Conservation (phyloP, 1,140 invertebrate species). For the Danaus plexippus region DNA sequence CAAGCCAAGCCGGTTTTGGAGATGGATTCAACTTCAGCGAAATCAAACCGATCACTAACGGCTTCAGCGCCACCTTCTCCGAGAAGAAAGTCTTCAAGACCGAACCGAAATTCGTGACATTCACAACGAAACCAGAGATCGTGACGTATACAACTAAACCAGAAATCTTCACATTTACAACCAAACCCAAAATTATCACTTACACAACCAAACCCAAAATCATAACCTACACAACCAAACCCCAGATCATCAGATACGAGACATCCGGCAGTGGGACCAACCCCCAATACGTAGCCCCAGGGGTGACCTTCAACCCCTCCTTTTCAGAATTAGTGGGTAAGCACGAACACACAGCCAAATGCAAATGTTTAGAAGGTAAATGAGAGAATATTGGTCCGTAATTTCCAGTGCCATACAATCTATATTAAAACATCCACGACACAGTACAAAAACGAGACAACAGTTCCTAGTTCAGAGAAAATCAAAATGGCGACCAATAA, state of each 20-base stretch:
- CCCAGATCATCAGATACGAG: conserved; percentile 49
- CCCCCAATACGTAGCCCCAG: conserved; percentile 51
- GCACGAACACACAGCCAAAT: conserved; percentile 45
- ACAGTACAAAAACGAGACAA: conserved; percentile 26
- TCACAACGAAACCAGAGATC: conserved; percentile 39
- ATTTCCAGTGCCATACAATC: conserved; percentile 43
- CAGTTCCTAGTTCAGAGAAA: conserved; percentile 34
- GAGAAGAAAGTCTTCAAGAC: conserved; percentile 56
- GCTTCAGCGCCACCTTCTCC: conserved; percentile 41
- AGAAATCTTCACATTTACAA: conserved; percentile 31
- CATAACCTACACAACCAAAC: conserved; percentile 41
- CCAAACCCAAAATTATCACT: conserved; percentile 28
- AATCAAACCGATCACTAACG: conserved; percentile 44
- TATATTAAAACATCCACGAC: conserved; percentile 10
- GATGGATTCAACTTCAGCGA: conserved; percentile 24
- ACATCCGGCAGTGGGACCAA: conserved; percentile 54
- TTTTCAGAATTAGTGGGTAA: conserved; percentile 41
- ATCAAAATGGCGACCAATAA: conserved; percentile 17
- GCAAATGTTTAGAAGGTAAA: conserved; percentile 54
- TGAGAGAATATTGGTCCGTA: conserved; percentile 30
- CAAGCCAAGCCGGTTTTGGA: conserved; percentile 13
- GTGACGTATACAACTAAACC: conserved; percentile 40
- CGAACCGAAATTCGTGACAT: conserved; percentile 43
- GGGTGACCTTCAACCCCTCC: conserved; percentile 44
- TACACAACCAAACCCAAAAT: conserved; percentile 46